Evolutionary conservation across 2,797 vertebrate species (phyloP), one percentile per base, ranked within the genome.

Genomic region (Channallabes apus): DNA sequence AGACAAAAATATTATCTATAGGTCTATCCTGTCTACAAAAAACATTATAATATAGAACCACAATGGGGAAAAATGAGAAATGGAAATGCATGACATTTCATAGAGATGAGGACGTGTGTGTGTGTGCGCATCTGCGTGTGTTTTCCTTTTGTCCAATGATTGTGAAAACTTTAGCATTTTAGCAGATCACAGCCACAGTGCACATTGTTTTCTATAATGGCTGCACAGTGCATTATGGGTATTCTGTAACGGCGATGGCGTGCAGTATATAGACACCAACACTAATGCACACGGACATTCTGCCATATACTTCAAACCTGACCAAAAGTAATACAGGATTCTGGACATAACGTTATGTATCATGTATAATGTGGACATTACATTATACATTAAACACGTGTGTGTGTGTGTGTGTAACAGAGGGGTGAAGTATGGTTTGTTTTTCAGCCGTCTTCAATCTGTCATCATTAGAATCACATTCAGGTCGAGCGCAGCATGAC

Each of bases 371-470:
- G 2, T 32, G 32, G 32, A 32, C 32, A 32, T 32, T 32, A 32
- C 32, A 32, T 32, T 32, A 32, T 32, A 32, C 32, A 32, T 32
- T 32, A 1, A 32, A n/a, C n/a, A 46, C 46, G 11, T 2, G 22
- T 46, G 35, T 71, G 69, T 41, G 38, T 72, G 15, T 56, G 51
- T 56, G 46, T 56, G 12, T 29, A 51, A 7, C 3, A n/a, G 17
- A 41, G 51, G 0, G 18, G 17, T 32, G 17, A 32, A 58, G 58
- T 1, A 76, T 6, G 4, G 22, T 6, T 38, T 38, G 58, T 38
- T 62, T 41, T 80, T 65, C 78, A 67, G 61, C n/a, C 7, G 41
- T 67, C 38, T 80, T 86, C 62, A 68, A 87, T 89, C 62, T 51
- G 12, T 85, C 75, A 83, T 83, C 73, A 81, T 65, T 67, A 64